Base-by-base conservation (phyloP, 64 coral and sea anemone genomes). In the Pocillopora verrucosa region DNA sequence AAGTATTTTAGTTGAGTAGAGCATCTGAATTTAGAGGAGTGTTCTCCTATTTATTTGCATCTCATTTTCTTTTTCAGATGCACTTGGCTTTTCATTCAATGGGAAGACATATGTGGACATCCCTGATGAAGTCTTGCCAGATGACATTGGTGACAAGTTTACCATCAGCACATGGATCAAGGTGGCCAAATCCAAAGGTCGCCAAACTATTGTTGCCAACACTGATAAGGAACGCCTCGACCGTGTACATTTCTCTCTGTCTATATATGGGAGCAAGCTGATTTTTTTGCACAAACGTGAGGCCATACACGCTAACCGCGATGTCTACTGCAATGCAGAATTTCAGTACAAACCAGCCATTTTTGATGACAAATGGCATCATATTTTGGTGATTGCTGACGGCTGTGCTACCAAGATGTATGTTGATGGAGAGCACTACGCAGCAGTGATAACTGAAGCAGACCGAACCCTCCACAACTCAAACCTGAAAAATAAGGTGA, bases 401-500 rank as follows among this genome's bases (percentile, higher is more conserved):
- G 92, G 92, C 16, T 97, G 91, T 37, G 9, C 37, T 65, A 92
- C 93, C 17, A 92, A 83, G 61, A 63, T 97, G 73, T 93, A 80
- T 75, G 80, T 97, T 10, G 95, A 97, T 84, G 91, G 95, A 34
- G 22, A 77, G n/a, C 80, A 91, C 15, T 61, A 83, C 17, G 16
- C 57, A 16, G 85, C 89, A 76, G 65, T 70, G 16, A 60, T 86
- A 5, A 63, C 76, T 9, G 82, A 51, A 67, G 77, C 95, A n/a
- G 93, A 97, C 61, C 93, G 84, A 74, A 92, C 90, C 34, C 68
- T 97, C 3, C 95, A 97, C 88, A 93, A 93, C 20, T 97, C 95
- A 59, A 77, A 88, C 15, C 73, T 93, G 9, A 89, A 76, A 62
- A 93, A 78, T 57, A 61, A 59, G 13, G 25, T 93, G 58, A 72